These are phyloP conservation scores for Unio pictorum DNA, from an alignment of 2,888 invertebrate species.

Conservation along the genomic window DNA sequence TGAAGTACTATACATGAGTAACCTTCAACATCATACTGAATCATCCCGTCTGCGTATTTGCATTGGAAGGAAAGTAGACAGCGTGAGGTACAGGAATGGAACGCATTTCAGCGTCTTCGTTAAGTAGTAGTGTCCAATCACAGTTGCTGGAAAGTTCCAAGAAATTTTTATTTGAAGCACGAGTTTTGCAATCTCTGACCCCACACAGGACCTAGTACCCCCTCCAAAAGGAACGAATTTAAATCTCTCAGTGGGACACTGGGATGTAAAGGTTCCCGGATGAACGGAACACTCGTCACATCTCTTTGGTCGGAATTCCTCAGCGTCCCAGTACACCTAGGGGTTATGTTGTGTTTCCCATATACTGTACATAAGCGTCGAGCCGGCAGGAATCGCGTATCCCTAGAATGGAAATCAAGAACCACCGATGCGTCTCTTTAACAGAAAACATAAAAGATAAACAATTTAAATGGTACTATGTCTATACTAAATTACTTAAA, in stretches of 20 bases:
- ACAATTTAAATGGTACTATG: too few species aligned
- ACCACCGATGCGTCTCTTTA: too few species aligned
- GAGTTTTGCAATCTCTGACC: conserved; percentile 28
- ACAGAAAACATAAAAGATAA: too few species aligned
- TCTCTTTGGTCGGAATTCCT: conserved; percentile 29
- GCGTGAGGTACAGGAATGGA: conserved; percentile 35
- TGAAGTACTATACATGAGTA: too few species aligned
- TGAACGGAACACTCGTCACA: conserved; percentile 18
- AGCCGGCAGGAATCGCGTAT: conserved; percentile 35
- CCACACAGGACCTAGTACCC: conserved; percentile 31
- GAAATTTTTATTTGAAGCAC: conserved; percentile 26
- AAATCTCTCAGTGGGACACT: conserved; percentile 2
- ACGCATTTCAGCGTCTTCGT: conserved; percentile 21
- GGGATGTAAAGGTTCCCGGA: neutral
- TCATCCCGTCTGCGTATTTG: too few species aligned
- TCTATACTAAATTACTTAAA: too few species aligned
- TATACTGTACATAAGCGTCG: conserved; percentile 37
- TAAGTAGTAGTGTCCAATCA: conserved; percentile 30
- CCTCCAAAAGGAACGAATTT: conserved; percentile 34
- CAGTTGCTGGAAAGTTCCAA: conserved; percentile 28
- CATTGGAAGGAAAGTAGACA: conserved; percentile 24
- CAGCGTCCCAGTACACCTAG: conserved; percentile 22
- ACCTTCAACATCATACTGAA: too few species aligned
- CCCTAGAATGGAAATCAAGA: conserved; percentile 11
- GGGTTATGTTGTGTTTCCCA: conserved; percentile 34